Conservation (phyloP, 2,888 invertebrate genomes). For the Leptinotarsa haldemani region DNA sequence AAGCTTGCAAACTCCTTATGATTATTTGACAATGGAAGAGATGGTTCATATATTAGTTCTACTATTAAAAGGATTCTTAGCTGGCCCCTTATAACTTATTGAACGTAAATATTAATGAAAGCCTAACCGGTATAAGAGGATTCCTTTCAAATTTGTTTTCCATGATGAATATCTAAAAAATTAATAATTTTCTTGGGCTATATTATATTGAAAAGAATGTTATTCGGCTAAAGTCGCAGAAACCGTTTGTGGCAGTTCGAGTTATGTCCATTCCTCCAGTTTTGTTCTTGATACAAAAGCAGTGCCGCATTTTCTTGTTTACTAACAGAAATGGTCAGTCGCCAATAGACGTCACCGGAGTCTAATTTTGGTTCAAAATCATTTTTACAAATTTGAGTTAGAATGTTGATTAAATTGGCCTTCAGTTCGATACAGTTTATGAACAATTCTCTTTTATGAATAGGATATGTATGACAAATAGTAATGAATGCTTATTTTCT, state of each 20-base stretch:
- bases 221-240: constrained; percentile 31
- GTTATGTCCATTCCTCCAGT: constrained; percentile 31
- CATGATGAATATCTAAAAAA: not conserved
- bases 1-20: too few relatives aligned
- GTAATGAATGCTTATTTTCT: not conserved
- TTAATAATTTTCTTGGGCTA: not conserved
- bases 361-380: not conserved
- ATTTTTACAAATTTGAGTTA: not conserved
- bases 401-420: constrained; percentile 12
- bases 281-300: constrained; percentile 26
- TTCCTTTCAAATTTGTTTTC: too few relatives aligned
- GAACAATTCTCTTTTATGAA: not conserved
- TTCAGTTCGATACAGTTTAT: constrained; percentile 9
- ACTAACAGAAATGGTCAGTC: constrained; percentile 26
- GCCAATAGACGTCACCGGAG: constrained; percentile 21
- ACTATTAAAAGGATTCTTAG: too few relatives aligned
- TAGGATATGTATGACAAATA: constrained; percentile 4
- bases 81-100: too few relatives aligned
- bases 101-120: too few relatives aligned
- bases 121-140: too few relatives aligned
- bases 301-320: constrained; percentile 33
- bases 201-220: constrained; percentile 1
- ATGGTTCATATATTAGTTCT: too few relatives aligned
- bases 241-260: constrained; percentile 34
- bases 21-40: too few relatives aligned